Percentiles rank a stretch among this genome's conserved stretches.
These are phyloP conservation scores for Synanceia verrucosa DNA, from an alignment of 2,797 vertebrate genomes.

Conservation along the genomic window DNA sequence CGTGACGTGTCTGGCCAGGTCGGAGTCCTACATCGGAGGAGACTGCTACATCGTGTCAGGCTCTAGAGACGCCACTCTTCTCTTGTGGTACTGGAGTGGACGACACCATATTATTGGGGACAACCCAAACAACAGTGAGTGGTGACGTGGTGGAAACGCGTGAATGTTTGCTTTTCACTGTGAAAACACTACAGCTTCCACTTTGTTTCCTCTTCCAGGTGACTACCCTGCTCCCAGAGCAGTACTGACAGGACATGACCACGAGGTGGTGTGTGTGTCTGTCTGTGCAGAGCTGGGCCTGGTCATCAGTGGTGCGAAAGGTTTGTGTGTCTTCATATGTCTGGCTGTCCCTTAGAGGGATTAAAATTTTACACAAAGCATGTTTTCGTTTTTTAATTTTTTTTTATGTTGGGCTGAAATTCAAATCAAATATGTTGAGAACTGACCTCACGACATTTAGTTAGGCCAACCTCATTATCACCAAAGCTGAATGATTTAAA, in stretches of 20 bases:
- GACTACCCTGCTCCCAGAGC: constrained; percentile 94
- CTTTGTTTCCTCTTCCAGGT: constrained; percentile 74
- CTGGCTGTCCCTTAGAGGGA: neutral
- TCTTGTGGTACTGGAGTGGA: constrained; percentile 99
- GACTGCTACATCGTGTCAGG: constrained; percentile 99
- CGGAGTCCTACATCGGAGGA: constrained; percentile 97
- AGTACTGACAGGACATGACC: constrained; percentile 93
- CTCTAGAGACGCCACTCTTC: constrained; percentile 94
- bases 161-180: neutral
- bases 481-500: neutral
- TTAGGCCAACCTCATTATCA: too few relatives aligned
- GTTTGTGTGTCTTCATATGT: constrained; percentile 72
- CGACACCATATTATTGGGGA: constrained; percentile 98
- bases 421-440: neutral
- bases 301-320: constrained; percentile 97
- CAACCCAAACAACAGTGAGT: constrained; percentile 99
- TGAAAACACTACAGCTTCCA: neutral
- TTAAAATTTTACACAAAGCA: neutral
- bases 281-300: constrained; percentile 96
- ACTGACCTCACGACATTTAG: neutral
- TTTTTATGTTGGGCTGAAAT: too few relatives aligned
- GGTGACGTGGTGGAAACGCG: neutral
- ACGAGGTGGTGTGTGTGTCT: constrained; percentile 95
- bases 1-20: constrained; percentile 95
- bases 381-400: neutral